Evolutionary conservation across 2,888 invertebrate genomes (phyloP).

Genomic region (Macropis europaea): DNA sequence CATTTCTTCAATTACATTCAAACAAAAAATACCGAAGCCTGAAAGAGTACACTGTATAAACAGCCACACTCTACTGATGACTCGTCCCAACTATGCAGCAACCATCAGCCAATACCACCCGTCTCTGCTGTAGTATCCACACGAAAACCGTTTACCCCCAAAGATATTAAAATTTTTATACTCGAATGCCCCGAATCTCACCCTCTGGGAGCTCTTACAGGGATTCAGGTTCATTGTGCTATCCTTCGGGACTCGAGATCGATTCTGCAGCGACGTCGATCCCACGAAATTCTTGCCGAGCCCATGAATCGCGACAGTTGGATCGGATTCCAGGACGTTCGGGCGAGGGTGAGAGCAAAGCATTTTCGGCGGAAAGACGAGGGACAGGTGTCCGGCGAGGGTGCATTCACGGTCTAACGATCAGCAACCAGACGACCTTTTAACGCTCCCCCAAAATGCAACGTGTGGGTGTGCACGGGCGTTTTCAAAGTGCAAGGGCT

Average conservation of each 20-base stretch:
- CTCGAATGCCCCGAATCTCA: too few species aligned
- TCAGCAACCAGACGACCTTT: slow-evolving; percentile 55
- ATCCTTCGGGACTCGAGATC: background rate
- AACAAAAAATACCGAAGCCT: too few species aligned
- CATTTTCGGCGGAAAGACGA: slow-evolving; percentile 50
- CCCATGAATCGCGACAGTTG: slow-evolving; percentile 34
- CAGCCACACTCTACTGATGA: too few species aligned
- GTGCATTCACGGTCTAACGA: slow-evolving; percentile 66
- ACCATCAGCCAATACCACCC: too few species aligned
- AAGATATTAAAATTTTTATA: too few species aligned
- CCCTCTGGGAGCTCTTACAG: too few species aligned
- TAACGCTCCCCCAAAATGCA: slow-evolving; percentile 35
- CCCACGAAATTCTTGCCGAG: slow-evolving; percentile 1
- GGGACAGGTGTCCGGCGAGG: slow-evolving; percentile 70
- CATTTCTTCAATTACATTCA: too few species aligned
- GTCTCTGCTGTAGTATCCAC: too few species aligned
- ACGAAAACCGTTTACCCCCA: too few species aligned
- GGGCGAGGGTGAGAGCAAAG: slow-evolving; percentile 33
- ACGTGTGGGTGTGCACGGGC: slow-evolving; percentile 36
- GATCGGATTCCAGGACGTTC: slow-evolving; percentile 36
- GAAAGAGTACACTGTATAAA: too few species aligned
- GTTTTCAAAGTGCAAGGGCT: slow-evolving; percentile 39
- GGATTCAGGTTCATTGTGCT: too few species aligned
- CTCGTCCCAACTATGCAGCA: too few species aligned
- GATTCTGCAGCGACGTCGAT: background rate